Evolutionary conservation across 1,140 invertebrate species (phyloP), one percentile per base, ranked within the genome.

Genomic region (Sminthurinus signatus): DNA sequence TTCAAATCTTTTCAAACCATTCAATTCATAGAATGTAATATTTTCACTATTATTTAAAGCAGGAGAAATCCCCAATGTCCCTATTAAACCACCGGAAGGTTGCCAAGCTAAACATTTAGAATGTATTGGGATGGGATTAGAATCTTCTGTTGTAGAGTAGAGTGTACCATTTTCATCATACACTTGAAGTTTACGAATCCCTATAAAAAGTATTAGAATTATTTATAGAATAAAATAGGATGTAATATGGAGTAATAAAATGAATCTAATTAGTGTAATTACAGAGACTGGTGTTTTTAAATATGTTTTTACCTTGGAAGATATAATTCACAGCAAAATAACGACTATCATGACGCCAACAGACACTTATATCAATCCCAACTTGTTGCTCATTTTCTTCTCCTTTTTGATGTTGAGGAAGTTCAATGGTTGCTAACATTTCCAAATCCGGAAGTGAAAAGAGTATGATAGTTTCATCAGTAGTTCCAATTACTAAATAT

Each of bases 261-360:
- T 21, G 27, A 52, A 19, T 15, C 21, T 32, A 55, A n/a, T 46
- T n/a, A 44, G 5, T 28, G 21, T 29, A n/a, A 23, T 2, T 55
- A 36, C 32, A 15, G 15, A 5, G 63, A 65, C 64, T 44, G n/a
- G 52, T 39, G 32, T 52, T 43, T 17, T 2, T 19, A 57, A n/a
- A n/a, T n/a, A n/a, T n/a, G n/a, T n/a, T n/a, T n/a, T 36, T 36
- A 36, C 32, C 32, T 36, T 62, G 23, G 21, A 31, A 36, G 15
- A 36, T 36, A 50, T 46, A 61, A 60, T 69, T 72, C 2, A 72
- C 43, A 23, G 58, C 67, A 60, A 72, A 69, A 51, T 69, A 72
- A 12, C 32, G 59, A 27, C 67, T 65, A 46, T 72, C 70, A 21
- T 69, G 32, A 15, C 67, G 32, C 70, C 70, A 72, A 25, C 10